Evolutionary conservation across 1,140 invertebrate species (phyloP).

Genomic region (Cotesia glomerata): DNA sequence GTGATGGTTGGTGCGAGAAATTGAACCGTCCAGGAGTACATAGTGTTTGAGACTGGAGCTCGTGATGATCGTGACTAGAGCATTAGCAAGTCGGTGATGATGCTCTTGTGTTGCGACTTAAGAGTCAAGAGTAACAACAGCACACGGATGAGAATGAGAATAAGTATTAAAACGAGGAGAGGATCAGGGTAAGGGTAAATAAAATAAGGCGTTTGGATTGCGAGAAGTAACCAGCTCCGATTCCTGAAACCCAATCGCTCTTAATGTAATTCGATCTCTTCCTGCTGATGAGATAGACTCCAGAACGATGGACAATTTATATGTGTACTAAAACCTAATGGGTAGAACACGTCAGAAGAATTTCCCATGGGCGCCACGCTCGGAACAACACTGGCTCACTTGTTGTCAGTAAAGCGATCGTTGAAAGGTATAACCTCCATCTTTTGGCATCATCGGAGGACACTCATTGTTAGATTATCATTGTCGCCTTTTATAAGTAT

Average conservation of each 20-base stretch:
- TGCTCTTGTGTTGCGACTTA: too few species aligned
- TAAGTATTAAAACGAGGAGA: too few species aligned
- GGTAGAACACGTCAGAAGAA: not conserved
- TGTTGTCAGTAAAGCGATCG: not conserved
- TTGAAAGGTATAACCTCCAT: too few species aligned
- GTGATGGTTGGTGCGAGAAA: constrained; percentile 10
- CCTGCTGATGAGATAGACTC: not conserved
- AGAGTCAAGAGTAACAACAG: too few species aligned
- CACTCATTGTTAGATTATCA: constrained; percentile 15
- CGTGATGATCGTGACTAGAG: constrained; percentile 4
- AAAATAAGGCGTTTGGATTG: not conserved
- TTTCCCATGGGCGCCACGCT: too few species aligned
- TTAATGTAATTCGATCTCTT: constrained; percentile 10
- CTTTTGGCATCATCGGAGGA: constrained; percentile 14
- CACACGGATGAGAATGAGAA: too few species aligned
- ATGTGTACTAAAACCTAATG: not conserved
- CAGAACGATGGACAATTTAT: not conserved
- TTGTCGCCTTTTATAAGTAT: too few species aligned
- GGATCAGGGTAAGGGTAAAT: too few species aligned
- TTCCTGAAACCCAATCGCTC: constrained; percentile 18
- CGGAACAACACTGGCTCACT: too few species aligned
- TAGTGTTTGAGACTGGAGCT: not conserved
- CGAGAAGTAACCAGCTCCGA: constrained; percentile 4
- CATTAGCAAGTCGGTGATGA: constrained; percentile 13
- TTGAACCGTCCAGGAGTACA: constrained; percentile 1